phyloP scores from a whole-genome alignment of 2,888 invertebrate species.

The Microctonus aethiopoides region DNA sequence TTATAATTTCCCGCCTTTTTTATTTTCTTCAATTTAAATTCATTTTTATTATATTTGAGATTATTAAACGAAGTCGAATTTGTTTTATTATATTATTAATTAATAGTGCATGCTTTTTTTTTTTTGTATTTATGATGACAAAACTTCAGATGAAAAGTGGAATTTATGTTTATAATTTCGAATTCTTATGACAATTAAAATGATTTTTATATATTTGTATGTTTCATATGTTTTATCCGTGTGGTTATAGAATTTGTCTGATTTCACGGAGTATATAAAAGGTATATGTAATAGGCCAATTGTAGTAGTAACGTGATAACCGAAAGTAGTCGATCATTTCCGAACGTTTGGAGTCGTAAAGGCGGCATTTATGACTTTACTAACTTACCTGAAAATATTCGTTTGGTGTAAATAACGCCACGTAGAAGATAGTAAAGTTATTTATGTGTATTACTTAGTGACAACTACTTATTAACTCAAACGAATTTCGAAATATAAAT shows the following conservation, averaged over 20 bases:
- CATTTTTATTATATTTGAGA: neutral
- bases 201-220: too few relatives aligned
- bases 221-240: neutral
- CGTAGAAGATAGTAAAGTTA: neutral
- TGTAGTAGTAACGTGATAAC: neutral
- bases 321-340: neutral
- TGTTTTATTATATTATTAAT: too few relatives aligned
- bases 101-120: too few relatives aligned
- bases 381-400: constrained; percentile 22
- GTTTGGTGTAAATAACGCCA: neutral
- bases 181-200: too few relatives aligned
- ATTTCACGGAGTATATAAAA: neutral
- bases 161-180: too few relatives aligned
- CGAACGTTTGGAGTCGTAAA: neutral
- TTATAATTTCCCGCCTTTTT: neutral
- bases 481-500: neutral
- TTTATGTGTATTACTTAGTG: neutral
- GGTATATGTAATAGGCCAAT: neutral
- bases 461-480: neutral
- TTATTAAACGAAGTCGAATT: too few relatives aligned
- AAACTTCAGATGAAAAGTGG: too few relatives aligned
- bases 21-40: neutral
- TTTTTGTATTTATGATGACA: too few relatives aligned
- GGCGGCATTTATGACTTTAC: neutral
- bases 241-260: neutral